Percentiles rank a stretch among this genome's conserved stretches.
Evolutionary conservation across 2,113 vertebrate genomes (phyloP).

Genomic region (Asarcornis scutulata): DNA sequence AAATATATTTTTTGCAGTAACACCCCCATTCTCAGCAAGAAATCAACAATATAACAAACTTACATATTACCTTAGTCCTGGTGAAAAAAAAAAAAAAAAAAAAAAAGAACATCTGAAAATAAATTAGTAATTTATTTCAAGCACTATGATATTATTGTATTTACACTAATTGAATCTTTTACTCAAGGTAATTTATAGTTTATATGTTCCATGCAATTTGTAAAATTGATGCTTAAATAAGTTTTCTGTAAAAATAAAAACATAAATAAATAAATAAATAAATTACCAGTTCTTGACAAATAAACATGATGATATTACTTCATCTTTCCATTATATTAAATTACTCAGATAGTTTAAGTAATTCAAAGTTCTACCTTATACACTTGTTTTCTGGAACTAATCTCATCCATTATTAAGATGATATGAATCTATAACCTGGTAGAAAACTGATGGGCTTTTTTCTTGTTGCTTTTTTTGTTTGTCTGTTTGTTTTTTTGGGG

Average conservation of each 20-base stretch:
- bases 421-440: background rate
- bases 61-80: background rate
- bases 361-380: background rate
- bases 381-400: background rate
- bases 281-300: background rate
- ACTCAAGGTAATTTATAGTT: background rate
- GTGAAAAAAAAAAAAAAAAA: background rate
- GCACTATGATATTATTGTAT: background rate
- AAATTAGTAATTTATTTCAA: background rate
- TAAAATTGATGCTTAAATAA: background rate
- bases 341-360: background rate
- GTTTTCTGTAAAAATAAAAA: background rate
- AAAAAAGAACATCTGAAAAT: background rate
- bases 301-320: background rate
- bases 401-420: background rate
- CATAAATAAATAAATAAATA: too few species aligned
- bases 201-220: background rate
- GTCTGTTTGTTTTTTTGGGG: background rate
- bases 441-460: background rate
- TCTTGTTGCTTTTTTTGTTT: too few species aligned
- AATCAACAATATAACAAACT: background rate
- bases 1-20: background rate
- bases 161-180: background rate
- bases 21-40: background rate
- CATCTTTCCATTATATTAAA: background rate